Percentiles rank a stretch among this genome's conserved stretches.
Conservation (phyloP, 2,888 invertebrate genomes). For the Allophyes oxyacanthae region DNA sequence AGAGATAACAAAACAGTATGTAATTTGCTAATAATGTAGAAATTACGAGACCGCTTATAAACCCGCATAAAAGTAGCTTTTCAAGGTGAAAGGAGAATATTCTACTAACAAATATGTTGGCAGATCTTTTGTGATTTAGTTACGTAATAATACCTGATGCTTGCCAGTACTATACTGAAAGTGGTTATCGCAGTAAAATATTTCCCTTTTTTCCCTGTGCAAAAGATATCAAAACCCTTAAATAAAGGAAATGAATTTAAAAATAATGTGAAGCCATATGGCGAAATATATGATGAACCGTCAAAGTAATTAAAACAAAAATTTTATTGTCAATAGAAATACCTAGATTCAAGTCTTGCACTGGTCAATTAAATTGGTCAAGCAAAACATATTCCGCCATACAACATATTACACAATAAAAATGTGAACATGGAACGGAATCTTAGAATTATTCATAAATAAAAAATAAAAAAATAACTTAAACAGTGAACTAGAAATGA, state of each 20-base stretch:
- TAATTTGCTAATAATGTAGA: slow-evolving; percentile 10
- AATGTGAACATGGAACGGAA: slow-evolving; percentile 64
- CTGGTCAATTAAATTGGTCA: slow-evolving; percentile 10
- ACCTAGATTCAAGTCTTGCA: slow-evolving; percentile 4
- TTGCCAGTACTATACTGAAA: no score
- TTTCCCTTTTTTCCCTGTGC: slow-evolving; percentile 13
- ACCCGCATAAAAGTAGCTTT: slow-evolving; percentile 47
- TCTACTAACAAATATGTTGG: no score
- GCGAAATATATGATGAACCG: slow-evolving; percentile 28
- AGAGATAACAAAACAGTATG: slow-evolving; percentile 7
- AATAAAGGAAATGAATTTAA: slow-evolving; percentile 41
- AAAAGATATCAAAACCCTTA: slow-evolving; percentile 40
- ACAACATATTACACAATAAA: slow-evolving; percentile 21
- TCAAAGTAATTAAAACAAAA: slow-evolving; percentile 11
- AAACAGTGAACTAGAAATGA: slow-evolving; percentile 55
- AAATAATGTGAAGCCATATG: slow-evolving; percentile 23
- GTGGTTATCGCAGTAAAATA: background rate
- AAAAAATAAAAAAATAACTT: slow-evolving; percentile 52
- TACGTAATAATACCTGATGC: background rate
- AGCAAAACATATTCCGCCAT: slow-evolving; percentile 35
- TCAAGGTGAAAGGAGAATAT: slow-evolving; percentile 20
- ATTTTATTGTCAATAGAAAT: slow-evolving; percentile 13
- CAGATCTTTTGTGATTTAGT: background rate
- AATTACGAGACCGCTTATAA: slow-evolving; percentile 44
- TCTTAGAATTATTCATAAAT: slow-evolving; percentile 52